A percentile compares a stretch with the other conserved stretches of the same genome.
phyloP scores from a whole-genome alignment of 2,113 vertebrate species.

The Chionomys nivalis region DNA sequence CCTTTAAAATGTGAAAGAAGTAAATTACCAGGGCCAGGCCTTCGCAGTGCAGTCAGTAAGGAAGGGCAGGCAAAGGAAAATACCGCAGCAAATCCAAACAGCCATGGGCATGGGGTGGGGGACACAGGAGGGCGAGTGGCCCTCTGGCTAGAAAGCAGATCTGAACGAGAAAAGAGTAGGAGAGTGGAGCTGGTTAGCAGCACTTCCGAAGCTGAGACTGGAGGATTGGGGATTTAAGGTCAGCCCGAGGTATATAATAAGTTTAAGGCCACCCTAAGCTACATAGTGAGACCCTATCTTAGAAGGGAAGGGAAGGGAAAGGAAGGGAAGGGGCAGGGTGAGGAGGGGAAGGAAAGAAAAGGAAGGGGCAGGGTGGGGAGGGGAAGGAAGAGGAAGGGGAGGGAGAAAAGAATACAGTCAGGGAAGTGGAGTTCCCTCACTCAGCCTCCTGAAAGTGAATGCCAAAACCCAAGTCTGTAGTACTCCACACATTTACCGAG shows the following conservation, averaged over 20 bases:
- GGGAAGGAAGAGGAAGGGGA: neutral
- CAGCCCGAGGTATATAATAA: neutral
- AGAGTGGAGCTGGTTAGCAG: neutral
- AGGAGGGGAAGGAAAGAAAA: rapidly evolving
- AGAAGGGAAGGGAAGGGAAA: rapidly evolving
- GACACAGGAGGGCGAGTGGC: neutral
- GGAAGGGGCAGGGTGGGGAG: neutral
- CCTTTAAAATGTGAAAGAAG: neutral
- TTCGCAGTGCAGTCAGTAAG: neutral
- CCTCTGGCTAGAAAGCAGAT: neutral
- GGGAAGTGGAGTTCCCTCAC: neutral
- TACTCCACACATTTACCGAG: no score
- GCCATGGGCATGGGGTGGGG: neutral
- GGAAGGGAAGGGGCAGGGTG: neutral
- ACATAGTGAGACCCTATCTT: neutral
- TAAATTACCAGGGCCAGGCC: neutral
- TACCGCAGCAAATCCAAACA: neutral
- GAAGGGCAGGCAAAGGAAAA: no score
- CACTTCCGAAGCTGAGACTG: neutral
- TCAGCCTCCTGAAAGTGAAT: neutral
- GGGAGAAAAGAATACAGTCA: neutral
- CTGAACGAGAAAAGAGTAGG: neutral
- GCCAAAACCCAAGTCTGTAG: neutral
- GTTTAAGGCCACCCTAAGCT: neutral
- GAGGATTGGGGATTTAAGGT: neutral